Conservation (phyloP, 2,113 vertebrate species). For the Eidolon helvum region DNA sequence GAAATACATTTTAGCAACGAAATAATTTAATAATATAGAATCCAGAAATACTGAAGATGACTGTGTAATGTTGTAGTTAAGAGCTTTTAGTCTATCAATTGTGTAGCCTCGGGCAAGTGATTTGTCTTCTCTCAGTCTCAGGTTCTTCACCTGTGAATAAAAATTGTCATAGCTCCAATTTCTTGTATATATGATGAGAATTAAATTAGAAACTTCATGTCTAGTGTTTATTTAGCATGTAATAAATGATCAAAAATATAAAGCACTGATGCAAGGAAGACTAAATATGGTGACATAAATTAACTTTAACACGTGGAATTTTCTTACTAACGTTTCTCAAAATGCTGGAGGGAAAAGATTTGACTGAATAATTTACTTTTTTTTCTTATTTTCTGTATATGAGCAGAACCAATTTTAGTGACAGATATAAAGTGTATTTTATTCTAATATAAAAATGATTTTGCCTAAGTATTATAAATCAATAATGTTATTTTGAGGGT, state of each 20-base stretch:
- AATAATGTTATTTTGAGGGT: neutral
- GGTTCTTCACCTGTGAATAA: neutral
- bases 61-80: neutral
- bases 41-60: neutral
- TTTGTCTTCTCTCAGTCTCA: neutral
- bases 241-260: neutral
- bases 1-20: neutral
- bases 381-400: neutral
- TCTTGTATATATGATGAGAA: neutral
- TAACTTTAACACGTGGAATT: neutral
- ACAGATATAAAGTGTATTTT: neutral
- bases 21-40: neutral
- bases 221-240: neutral
- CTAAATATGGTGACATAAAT: neutral
- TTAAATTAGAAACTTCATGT: neutral
- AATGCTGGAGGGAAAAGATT: neutral
- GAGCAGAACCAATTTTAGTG: neutral
- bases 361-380: neutral
- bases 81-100: neutral
- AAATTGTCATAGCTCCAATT: neutral
- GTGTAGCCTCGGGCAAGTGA: neutral
- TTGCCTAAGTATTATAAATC: constrained; percentile 24
- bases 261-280: neutral
- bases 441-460: neutral
- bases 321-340: neutral